phyloP scores from a whole-genome alignment of 2,888 invertebrate species.

The Mayetiola destructor region DNA sequence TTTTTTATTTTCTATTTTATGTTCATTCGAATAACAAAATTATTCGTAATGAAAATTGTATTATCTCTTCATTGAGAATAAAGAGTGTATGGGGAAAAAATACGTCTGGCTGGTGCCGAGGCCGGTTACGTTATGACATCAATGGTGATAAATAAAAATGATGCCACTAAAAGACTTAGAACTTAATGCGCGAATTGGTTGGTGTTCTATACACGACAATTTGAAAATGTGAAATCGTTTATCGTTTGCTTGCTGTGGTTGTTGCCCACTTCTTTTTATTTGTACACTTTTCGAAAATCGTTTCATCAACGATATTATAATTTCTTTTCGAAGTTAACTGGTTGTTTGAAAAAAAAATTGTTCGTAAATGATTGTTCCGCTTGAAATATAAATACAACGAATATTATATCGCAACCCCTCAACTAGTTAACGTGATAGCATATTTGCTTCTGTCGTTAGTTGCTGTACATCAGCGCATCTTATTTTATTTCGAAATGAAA shows the following conservation, averaged over 20 bases:
- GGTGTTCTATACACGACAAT: no score
- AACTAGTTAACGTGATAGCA: conserved; percentile 10
- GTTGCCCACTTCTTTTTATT: no score
- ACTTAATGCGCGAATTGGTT: conserved; percentile 12
- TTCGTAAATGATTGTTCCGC: neutral
- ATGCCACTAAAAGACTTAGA: conserved; percentile 7
- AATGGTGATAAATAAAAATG: conserved; percentile 10
- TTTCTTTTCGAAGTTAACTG: neutral
- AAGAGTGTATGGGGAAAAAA: neutral
- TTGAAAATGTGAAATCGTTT: neutral
- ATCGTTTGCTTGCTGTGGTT: neutral
- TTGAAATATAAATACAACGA: no score
- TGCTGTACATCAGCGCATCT: neutral
- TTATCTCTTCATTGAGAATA: no score
- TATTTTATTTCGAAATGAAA: neutral
- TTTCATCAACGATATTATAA: conserved; percentile 1
- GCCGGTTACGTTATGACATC: conserved; percentile 11
- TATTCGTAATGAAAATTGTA: neutral
- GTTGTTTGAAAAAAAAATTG: neutral
- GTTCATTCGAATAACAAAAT: neutral
- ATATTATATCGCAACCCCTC: neutral
- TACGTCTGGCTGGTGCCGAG: neutral
- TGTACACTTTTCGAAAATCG: neutral
- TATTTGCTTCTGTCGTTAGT: neutral
- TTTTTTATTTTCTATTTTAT: neutral